Evolutionary conservation across 2,797 vertebrate genomes (phyloP).

Genomic region (Parauchenoglanis punctatus): DNA sequence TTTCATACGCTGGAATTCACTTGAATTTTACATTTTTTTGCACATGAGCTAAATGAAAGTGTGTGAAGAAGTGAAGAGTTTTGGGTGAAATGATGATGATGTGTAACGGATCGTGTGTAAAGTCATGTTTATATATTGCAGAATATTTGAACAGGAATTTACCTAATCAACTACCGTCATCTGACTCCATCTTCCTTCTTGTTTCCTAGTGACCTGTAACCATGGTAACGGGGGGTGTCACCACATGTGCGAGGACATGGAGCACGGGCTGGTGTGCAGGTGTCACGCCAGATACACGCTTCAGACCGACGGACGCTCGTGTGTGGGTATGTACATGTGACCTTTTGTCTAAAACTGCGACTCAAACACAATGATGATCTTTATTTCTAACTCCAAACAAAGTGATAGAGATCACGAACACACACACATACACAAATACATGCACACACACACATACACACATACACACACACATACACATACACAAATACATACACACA

Average conservation of each 20-base stretch:
- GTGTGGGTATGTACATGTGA: slow-evolving; percentile 82
- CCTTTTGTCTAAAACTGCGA: slow-evolving; percentile 16
- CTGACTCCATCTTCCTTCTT: slow-evolving; percentile 4
- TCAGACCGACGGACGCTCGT: slow-evolving; percentile 86
- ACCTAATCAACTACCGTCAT: not conserved
- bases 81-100: not conserved
- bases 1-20: not conserved
- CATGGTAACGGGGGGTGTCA: slow-evolving; percentile 97
- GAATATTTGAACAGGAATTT: not conserved
- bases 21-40: not conserved
- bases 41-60: not conserved
- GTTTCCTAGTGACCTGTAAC: slow-evolving; percentile 89
- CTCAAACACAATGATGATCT: slow-evolving; percentile 34
- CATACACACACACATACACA: slow-evolving; percentile 32
- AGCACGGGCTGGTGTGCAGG: slow-evolving; percentile 86
- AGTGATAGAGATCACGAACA: slow-evolving; percentile 52
- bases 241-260: slow-evolving; percentile 92
- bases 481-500: not conserved
- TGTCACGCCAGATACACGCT: slow-evolving; percentile 90
- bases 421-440: slow-evolving; percentile 33
- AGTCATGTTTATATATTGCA: not conserved
- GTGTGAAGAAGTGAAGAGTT: not conserved
- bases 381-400: slow-evolving; percentile 39
- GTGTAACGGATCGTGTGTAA: not conserved
- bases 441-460: slow-evolving; percentile 49